phyloP scores from a whole-genome alignment of 2,797 vertebrate genomes.

The Odontamblyopus rebecca region DNA sequence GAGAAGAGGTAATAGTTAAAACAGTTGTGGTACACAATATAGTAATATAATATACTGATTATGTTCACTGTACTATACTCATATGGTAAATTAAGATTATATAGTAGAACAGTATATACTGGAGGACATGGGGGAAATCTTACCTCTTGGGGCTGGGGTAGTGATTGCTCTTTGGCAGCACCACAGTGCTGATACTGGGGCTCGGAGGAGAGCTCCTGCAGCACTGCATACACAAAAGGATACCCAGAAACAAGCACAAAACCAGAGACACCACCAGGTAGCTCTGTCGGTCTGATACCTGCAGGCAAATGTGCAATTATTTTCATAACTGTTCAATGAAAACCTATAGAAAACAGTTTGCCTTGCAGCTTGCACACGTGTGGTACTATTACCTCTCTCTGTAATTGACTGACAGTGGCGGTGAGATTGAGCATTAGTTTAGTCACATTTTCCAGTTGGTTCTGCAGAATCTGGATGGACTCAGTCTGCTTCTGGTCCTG shows the following conservation, averaged over 20 bases:
- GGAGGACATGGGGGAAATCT: background rate
- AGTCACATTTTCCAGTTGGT: conserved; percentile 90
- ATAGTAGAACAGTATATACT: background rate
- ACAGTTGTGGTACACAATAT: background rate
- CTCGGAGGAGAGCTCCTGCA: conserved; percentile 80
- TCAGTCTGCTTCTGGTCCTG: conserved; percentile 96
- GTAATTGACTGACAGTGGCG: conserved; percentile 81
- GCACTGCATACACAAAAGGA: conserved; percentile 90
- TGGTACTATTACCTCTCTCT: conserved; percentile 82
- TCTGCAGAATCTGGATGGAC: conserved; percentile 91
- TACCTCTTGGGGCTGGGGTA: conserved; percentile 98
- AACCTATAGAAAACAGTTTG: background rate
- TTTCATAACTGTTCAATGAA: background rate
- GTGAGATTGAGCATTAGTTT: conserved; percentile 91
- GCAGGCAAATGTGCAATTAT: conserved; percentile 16
- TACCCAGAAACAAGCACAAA: conserved; percentile 86
- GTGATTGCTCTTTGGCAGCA: conserved; percentile 89
- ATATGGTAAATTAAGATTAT: background rate
- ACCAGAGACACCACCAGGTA: conserved; percentile 90
- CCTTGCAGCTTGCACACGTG: background rate
- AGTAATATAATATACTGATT: background rate
- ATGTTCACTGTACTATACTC: background rate
- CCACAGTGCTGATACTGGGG: conserved; percentile 70
- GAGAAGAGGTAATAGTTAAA: background rate
- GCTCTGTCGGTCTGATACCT: conserved; percentile 94